Conservation (phyloP, 2,888 invertebrate species). For the Plagiodera versicolora region DNA sequence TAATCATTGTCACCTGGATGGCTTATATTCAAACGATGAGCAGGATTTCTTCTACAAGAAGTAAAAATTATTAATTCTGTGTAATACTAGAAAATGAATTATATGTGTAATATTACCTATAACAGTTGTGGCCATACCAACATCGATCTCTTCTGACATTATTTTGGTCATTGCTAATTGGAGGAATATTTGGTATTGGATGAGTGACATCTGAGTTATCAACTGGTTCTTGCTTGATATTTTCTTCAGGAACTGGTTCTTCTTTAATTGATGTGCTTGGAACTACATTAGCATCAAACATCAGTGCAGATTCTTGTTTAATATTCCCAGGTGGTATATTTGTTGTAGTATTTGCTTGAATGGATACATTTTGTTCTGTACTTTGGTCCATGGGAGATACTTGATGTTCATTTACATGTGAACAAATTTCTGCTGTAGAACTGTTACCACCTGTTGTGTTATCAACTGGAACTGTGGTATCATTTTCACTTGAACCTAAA, state of each 20-base stretch:
- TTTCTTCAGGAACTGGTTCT: not conserved
- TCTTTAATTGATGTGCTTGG: not conserved
- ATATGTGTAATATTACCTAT: slow-evolving; percentile 62
- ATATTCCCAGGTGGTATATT: not conserved
- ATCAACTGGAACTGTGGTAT: not conserved
- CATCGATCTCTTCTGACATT: slow-evolving; percentile 58
- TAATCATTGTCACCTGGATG: slow-evolving; percentile 69
- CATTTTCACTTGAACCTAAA: not conserved
- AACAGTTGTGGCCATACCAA: slow-evolving; percentile 66
- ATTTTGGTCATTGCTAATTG: slow-evolving; percentile 17
- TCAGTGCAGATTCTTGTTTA: not conserved
- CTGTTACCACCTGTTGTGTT: not conserved
- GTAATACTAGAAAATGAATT: too few relatives aligned
- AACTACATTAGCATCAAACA: not conserved
- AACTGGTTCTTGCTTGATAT: slow-evolving; percentile 15
- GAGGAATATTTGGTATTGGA: slow-evolving; percentile 10
- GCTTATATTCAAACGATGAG: slow-evolving; percentile 62
- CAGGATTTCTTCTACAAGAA: slow-evolving; percentile 60
- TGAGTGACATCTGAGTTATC: slow-evolving; percentile 8
- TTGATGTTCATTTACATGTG: slow-evolving; percentile 6
- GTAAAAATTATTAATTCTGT: too few relatives aligned
- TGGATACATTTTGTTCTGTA: not conserved
- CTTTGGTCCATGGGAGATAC: not conserved
- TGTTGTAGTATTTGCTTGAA: not conserved
- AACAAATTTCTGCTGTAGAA: not conserved